Conservation (phyloP, 2,888 invertebrate genomes). For the Norana najaformis region DNA sequence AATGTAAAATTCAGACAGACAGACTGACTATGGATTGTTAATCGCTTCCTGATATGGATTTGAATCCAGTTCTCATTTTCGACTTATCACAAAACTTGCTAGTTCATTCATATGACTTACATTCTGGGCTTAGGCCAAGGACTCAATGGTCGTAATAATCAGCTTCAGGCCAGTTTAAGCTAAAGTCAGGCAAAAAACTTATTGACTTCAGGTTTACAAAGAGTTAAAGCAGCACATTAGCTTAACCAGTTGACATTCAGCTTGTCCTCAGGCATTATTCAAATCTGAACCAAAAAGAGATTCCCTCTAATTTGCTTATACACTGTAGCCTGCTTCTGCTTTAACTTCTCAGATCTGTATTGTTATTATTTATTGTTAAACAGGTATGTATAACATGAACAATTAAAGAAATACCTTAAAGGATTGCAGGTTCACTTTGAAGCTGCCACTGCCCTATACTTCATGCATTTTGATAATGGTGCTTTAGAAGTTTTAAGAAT, state of each 20-base stretch:
- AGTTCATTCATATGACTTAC: neutral
- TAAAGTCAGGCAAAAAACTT: neutral
- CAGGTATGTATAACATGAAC: neutral
- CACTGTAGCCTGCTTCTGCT: neutral
- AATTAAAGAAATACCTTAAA: neutral
- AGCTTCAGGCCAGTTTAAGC: neutral
- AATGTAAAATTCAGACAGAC: neutral
- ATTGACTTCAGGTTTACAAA: neutral
- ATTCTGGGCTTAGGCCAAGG: neutral
- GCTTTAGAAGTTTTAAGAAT: neutral
- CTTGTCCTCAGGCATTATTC: no score
- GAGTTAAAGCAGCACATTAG: neutral
- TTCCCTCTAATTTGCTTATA: neutral
- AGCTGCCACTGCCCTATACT: neutral
- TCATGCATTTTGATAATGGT: neutral
- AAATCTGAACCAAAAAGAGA: neutral
- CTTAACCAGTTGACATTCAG: neutral
- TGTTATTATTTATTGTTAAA: neutral
- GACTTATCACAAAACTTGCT: neutral
- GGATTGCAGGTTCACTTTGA: neutral
- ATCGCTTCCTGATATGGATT: no score
- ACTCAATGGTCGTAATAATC: neutral
- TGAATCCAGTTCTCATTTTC: neutral
- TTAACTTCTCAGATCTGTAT: neutral
- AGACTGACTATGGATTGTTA: neutral